Base-by-base conservation (phyloP, 2,113 vertebrate species). In the Coturnix japonica region DNA sequence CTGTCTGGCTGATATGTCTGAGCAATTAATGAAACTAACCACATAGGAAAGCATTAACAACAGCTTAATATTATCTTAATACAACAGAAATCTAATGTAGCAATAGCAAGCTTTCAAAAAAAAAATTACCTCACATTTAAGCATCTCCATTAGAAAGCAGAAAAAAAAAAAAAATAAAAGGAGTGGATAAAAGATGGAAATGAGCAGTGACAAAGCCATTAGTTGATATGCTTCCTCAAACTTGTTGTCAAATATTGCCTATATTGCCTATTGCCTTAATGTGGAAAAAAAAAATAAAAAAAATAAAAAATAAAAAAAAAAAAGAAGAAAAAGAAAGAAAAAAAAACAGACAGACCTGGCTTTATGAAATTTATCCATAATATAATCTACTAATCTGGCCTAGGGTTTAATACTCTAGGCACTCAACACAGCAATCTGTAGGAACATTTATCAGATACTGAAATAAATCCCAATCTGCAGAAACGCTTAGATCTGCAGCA, bases 81-180 rank as follows among this genome's bases (percentile, higher is more conserved):
- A 89, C 20, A 47, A 71, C 13, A 94, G 60, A 91, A 87, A 74
- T 73, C 54, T 69, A 63, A 57, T 41, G 26, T n/a, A 84, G 85
- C 19, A 80, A 84, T 6, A 89, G 89, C 85, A 94, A 80, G 44
- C 30, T 65, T 96, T 91, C 57, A 80, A 61, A 87, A 95, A 87
- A 95, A 94, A 73, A 85, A 37, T 94, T 98, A 98, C 98, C 98
- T 99, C 97, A 90, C 98, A 97, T 97, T 98, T 98, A 98, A 95
- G 95, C 85, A 97, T 97, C 98, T 99, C 97, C 97, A 93, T 95
- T 91, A 98, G 96, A 97, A 95, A 97, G 96, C 96, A 98, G 90
- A 97, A 96, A 96, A 92, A n/a, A n/a, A n/a, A 97, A 96, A 96
- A 41, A 97, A 87, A 96, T 79, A 92, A 85, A 97, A 92, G 93